A percentile compares a stretch with the other conserved stretches of the same genome.
Conservation (phyloP, 2,113 vertebrate species). For the Caracal caracal region DNA sequence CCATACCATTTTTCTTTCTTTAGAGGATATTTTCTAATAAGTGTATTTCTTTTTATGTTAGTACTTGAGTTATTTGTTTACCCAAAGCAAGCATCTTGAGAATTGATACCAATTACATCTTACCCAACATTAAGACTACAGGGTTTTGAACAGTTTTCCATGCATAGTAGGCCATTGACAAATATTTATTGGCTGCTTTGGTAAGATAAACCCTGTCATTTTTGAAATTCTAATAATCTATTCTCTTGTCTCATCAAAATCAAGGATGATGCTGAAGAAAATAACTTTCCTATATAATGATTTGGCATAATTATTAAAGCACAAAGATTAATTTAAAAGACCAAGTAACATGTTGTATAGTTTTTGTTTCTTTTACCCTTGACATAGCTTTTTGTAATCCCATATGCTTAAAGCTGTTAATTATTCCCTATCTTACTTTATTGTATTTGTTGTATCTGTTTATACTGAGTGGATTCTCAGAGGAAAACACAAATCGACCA, state of each 20-base stretch:
- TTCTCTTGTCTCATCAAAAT: neutral
- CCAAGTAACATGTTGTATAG: neutral
- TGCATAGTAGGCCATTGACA: neutral
- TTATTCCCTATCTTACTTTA: constrained; percentile 34
- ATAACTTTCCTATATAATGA: constrained; percentile 10
- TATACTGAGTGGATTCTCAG: constrained; percentile 6
- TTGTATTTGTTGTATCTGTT: neutral
- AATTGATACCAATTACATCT: neutral
- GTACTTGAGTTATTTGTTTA: neutral
- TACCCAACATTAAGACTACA: neutral
- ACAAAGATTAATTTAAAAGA: constrained; percentile 47
- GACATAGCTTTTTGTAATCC: constrained; percentile 19
- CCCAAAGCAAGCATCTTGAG: neutral
- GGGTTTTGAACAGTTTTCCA: neutral
- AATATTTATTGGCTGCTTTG: neutral
- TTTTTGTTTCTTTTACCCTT: constrained; percentile 51
- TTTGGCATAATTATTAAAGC: neutral
- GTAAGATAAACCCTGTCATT: neutral
- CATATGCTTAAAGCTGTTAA: constrained; percentile 27
- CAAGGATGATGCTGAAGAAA: neutral
- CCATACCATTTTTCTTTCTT: neutral
- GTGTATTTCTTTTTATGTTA: neutral
- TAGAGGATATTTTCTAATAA: neutral
- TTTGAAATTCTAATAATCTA: neutral
- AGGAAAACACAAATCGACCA: neutral